Conservation (phyloP, 23 tunicate genomes). For the Aplidium turbinatum region DNA sequence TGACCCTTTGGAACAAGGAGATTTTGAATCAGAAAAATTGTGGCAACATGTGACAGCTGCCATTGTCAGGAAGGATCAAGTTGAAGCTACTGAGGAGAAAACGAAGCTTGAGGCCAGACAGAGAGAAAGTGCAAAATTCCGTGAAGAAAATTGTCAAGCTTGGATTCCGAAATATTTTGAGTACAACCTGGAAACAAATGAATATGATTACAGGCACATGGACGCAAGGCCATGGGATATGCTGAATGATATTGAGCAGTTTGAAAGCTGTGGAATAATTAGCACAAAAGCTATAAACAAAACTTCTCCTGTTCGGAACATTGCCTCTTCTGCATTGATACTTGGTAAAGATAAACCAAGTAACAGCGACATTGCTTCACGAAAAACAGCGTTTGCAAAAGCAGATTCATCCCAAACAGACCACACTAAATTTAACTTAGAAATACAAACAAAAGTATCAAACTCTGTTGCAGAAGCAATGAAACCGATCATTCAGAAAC, state of each 20-base stretch:
- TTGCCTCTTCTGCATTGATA: no score
- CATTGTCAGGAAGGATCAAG: conserved; percentile 39
- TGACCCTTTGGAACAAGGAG: conserved; percentile 28
- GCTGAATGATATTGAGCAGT: conserved; percentile 56
- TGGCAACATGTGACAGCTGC: conserved; percentile 60
- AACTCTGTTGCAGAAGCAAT: no score
- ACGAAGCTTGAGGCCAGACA: conserved; percentile 44
- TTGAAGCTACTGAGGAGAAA: conserved; percentile 53
- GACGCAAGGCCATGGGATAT: conserved; percentile 68
- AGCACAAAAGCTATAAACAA: conserved; percentile 41
- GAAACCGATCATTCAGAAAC: no score
- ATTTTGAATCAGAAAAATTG: conserved; percentile 51
- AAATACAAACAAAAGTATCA: no score
- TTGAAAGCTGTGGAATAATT: conserved; percentile 53
- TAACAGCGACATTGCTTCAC: no score
- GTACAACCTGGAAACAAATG: conserved; percentile 30
- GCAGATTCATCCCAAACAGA: no score
- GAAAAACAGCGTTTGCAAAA: no score
- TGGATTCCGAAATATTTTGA: conserved; percentile 62
- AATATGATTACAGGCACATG: conserved; percentile 49
- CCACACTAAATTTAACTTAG: no score
- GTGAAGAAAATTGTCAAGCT: conserved; percentile 28
- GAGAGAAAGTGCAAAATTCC: conserved; percentile 42
- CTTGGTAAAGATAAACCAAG: no score
- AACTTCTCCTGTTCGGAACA: conserved; percentile 40